phyloP scores from a whole-genome alignment of 2,888 invertebrate genomes.

The Formica aserva region DNA sequence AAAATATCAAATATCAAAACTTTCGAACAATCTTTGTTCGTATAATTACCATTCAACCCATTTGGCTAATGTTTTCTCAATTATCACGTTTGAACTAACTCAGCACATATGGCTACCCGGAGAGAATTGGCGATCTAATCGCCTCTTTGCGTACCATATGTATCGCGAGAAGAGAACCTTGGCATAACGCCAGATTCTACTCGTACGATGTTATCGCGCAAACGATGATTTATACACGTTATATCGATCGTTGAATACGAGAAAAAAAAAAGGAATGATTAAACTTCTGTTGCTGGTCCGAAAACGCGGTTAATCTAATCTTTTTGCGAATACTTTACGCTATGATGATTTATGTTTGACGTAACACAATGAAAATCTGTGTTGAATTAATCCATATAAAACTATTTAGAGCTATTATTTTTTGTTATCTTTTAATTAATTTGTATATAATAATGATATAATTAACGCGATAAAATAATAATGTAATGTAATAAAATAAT shows the following conservation, averaged over 20 bases:
- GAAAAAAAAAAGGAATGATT: neutral
- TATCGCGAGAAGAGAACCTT: conserved; percentile 29
- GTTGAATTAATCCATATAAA: neutral
- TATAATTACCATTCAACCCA: neutral
- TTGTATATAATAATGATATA: neutral
- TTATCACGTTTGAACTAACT: neutral
- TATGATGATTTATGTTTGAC: neutral
- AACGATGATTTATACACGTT: conserved; percentile 40
- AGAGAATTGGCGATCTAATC: conserved; percentile 21
- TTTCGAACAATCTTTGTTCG: neutral
- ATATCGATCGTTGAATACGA: conserved; percentile 33
- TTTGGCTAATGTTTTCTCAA: neutral
- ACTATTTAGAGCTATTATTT: neutral
- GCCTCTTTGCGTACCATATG: conserved; percentile 27
- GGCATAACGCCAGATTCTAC: conserved; percentile 35
- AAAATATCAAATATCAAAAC: neutral
- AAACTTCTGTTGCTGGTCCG: neutral
- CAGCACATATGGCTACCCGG: neutral
- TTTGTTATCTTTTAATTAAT: neutral
- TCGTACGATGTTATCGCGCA: conserved; percentile 39
- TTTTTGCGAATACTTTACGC: neutral
- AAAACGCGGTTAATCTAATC: neutral
- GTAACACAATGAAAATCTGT: neutral
- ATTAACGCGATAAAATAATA: conserved; percentile 1
- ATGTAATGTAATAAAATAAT: conserved; percentile 9